Conservation (phyloP, 1,140 invertebrate species). For the Metopolophium dirhodum region DNA sequence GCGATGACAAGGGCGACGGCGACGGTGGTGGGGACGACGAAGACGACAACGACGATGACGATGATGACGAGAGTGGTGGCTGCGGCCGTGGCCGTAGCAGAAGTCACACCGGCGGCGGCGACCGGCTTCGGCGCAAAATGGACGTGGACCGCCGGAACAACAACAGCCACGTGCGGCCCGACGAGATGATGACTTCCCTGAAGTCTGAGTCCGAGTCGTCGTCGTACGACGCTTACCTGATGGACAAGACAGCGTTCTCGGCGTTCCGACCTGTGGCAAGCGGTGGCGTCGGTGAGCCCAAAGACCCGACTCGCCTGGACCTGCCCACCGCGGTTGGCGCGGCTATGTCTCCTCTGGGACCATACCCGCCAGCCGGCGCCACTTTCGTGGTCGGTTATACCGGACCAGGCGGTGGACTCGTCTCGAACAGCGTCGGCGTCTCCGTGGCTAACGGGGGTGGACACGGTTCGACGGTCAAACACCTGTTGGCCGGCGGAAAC, state of each 20-base stretch:
- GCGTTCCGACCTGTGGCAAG: constrained; percentile 73
- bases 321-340: constrained; percentile 62
- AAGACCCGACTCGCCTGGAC: constrained; percentile 57
- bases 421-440: constrained; percentile 63
- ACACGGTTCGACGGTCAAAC: constrained; percentile 62
- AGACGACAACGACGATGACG: constrained; percentile 60
- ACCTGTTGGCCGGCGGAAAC: constrained; percentile 59
- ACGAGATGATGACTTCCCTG: constrained; percentile 64
- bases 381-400: constrained; percentile 71
- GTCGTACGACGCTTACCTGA: constrained; percentile 37
- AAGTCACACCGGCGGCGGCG: constrained; percentile 61
- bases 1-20: constrained; percentile 61
- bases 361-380: constrained; percentile 68
- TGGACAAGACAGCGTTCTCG: constrained; percentile 65
- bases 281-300: constrained; percentile 65
- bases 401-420: constrained; percentile 61
- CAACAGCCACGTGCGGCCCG: constrained; percentile 62
- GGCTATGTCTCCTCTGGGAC: constrained; percentile 67
- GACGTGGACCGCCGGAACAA: constrained; percentile 56
- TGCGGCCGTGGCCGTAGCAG: constrained; percentile 47
- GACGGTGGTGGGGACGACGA: constrained; percentile 60
- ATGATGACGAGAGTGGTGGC: not conserved
- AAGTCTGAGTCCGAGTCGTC: constrained; percentile 64
- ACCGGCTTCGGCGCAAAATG: constrained; percentile 22
- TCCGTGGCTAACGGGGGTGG: constrained; percentile 62